Conservation (phyloP, 1,140 invertebrate genomes). For the Sycobia sp. region DNA sequence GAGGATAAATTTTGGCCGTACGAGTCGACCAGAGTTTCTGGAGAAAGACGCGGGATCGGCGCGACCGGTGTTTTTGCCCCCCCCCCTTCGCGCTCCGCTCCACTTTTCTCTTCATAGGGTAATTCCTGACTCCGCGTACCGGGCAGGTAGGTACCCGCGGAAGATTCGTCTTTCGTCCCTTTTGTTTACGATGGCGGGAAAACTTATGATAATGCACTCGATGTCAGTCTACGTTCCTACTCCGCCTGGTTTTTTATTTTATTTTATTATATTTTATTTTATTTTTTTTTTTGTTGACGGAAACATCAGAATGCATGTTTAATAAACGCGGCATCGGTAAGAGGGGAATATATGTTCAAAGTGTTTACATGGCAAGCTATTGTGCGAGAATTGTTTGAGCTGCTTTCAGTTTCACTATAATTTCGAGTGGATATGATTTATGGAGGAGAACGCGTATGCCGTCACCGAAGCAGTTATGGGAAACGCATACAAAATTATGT, state of each 20-base stretch:
- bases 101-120: conserved; percentile 12
- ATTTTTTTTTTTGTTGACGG: too few species aligned
- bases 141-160: not conserved
- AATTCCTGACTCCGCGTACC: conserved; percentile 4
- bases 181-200: not conserved
- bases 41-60: not conserved
- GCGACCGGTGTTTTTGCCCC: not conserved
- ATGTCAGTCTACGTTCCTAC: not conserved
- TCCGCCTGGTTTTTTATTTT: too few species aligned
- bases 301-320: too few species aligned
- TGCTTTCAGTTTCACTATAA: not conserved
- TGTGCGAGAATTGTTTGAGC: not conserved
- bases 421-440: conserved; percentile 26
- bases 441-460: conserved; percentile 4
- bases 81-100: too few species aligned
- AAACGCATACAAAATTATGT: too few species aligned
- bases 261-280: too few species aligned
- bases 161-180: not conserved
- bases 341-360: conserved; percentile 19
- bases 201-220: conserved; percentile 26
- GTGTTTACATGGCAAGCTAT: not conserved
- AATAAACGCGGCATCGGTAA: not conserved
- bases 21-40: conserved; percentile 4
- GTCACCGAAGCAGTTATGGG: too few species aligned
- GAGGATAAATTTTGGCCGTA: conserved; percentile 38